Evolutionary conservation across 2,888 invertebrate genomes (phyloP).

Genomic region (Onchidella celtica): DNA sequence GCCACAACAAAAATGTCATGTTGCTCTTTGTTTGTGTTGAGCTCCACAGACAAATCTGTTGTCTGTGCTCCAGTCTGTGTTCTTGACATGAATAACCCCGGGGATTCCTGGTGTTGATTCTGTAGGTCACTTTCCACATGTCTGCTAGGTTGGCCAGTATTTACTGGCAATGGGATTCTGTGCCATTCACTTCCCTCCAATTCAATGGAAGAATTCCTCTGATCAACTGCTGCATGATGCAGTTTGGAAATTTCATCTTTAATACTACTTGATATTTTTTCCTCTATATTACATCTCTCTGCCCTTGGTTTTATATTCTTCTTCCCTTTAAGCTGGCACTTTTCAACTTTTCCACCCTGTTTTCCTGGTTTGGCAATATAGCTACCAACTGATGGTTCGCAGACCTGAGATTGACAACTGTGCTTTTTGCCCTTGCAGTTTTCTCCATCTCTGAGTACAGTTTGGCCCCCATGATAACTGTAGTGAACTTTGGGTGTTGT

Average conservation of each 20-base stretch:
- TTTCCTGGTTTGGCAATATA: no score
- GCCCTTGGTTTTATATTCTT: neutral
- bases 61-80: no score
- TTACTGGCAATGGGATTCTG: constrained; percentile 1
- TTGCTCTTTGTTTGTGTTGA: no score
- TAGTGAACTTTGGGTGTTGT: no score
- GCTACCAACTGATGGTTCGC: neutral
- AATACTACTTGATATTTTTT: neutral
- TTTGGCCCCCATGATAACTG: no score
- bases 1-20: no score
- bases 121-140: neutral
- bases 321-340: neutral
- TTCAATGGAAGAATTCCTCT: neutral
- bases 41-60: no score
- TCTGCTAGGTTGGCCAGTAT: neutral
- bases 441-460: no score
- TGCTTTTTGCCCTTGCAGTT: no score
- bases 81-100: no score
- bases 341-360: neutral
- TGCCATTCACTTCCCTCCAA: constrained; percentile 24
- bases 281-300: neutral
- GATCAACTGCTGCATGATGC: neutral
- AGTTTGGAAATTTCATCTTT: neutral
- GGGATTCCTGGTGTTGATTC: no score
- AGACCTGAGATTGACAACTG: neutral